Base-by-base conservation (phyloP, 2,888 invertebrate genomes). In the Lasioglossum zephyrum region DNA sequence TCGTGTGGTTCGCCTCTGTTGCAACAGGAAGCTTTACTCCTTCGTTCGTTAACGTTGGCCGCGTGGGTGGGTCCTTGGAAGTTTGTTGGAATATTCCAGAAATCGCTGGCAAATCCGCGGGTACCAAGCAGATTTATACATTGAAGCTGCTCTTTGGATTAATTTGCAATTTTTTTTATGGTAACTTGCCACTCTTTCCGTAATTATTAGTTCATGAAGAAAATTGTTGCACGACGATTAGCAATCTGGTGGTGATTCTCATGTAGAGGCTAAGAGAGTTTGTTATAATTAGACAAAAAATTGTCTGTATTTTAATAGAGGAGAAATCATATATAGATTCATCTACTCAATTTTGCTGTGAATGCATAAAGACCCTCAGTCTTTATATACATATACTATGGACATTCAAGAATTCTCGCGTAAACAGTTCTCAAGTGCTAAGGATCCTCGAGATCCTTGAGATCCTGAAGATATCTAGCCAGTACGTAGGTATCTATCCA, bases 21-120 rank as follows among this genome's bases (percentile, higher is more conserved):
- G 53, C 53, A 53, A 53, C 53, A 53, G 53, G 53, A 47, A 16
- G 18, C 18, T n/a, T 63, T 18, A 44, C 36, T 31, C 63, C 66
- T 39, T 77, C 77, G 39, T 82, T 84, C 66, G 26, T 77, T 36
- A 47, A 36, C 57, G 36, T 6, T 16, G 53, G 22, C 8, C 22
- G 22, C 22, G 16, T 44, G 57, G 57, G 60, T 36, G 69, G 49
- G 44, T 73, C 26, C 36, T 22, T 60, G 57, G 9, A 26, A 13
- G 4, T 60, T 60, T 26, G 26, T 26, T 60, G 60, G n/a, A 26
- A 26, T 26, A 26, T 26, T 60, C 26, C 60, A n/a, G 26, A 26
- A 60, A 60, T 26, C 60, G 60, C 22, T 22, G 53, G 22, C 60
- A 13, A 26, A 60, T 60, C 26, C 60, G 13, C 26, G 26, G 2